Percentiles rank a stretch among this genome's conserved stretches.
Conservation (phyloP, 2,888 invertebrate genomes). For the Trichopoda pennipes region DNA sequence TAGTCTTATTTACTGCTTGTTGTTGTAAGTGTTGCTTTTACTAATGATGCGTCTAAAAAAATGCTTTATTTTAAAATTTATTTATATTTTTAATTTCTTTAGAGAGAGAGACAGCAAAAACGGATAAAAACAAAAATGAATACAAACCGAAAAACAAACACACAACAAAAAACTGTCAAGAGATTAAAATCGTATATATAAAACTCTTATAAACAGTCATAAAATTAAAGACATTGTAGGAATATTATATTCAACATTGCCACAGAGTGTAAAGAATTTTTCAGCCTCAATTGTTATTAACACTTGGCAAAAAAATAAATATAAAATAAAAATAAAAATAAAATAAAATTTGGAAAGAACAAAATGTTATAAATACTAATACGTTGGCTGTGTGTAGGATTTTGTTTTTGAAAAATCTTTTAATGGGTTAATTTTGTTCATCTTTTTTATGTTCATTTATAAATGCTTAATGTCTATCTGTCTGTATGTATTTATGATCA, state of each 20-base stretch:
- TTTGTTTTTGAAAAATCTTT: conserved; percentile 48
- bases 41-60: conserved; percentile 80
- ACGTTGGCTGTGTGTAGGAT: conserved; percentile 28
- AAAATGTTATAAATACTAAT: neutral
- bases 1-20: conserved; percentile 45
- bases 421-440: conserved; percentile 67
- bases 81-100: conserved; percentile 70
- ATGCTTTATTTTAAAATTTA: conserved; percentile 76
- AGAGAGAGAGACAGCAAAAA: conserved; percentile 54
- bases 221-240: conserved; percentile 67
- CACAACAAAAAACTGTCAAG: conserved; percentile 63
- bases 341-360: too few relatives aligned
- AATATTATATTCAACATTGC: conserved; percentile 59
- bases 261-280: conserved; percentile 71
- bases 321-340: neutral
- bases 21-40: conserved; percentile 79
- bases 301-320: conserved; percentile 56
- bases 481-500: conserved; percentile 59
- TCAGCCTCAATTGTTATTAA: conserved; percentile 70
- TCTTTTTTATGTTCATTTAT: conserved; percentile 50
- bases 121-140: conserved; percentile 47
- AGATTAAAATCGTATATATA: conserved; percentile 67
- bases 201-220: conserved; percentile 66
- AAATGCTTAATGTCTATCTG: conserved; percentile 39
- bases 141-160: conserved; percentile 30